Evolutionary conservation across 2,797 vertebrate species (phyloP), one percentile per base, ranked within the genome.

Genomic region (Manis pentadactyla): DNA sequence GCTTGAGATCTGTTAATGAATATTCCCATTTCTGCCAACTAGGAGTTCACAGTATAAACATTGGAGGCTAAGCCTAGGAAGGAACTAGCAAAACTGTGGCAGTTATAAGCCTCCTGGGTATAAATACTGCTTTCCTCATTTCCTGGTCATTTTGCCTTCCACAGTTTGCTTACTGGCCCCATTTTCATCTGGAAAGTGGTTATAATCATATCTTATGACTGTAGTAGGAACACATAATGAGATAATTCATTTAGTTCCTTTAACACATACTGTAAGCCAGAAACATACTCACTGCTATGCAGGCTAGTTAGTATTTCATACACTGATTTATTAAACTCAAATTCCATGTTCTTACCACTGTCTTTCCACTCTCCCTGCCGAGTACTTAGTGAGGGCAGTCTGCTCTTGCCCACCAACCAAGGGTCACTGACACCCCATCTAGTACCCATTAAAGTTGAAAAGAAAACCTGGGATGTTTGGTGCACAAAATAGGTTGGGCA

Each of bases 111-210:
- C 29, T 64, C 37, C 31, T 82, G 9, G 5, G 8, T 78, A 81
- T 88, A 79, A 42, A 85, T 31, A 68, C 5, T 27, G 34, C 29
- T 29, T 96, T 27, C 49, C 10, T 89, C 3, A 7, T 1, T 94
- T 83, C 66, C 6, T 69, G 82, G 27, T 11, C 29, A 78, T 63
- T 73, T 84, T 14, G 34, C 23, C 34, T 82, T 53, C 9, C 51
- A 86, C 8, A 9, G 17, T 79, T 68, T 75, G 18, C 53, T 81
- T 77, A 81, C 10, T 6, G n/a, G 89, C 21, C 79, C 34, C 49
- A 77, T 75, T 84, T 82, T 75, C 7, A 85, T 87, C n/a, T 87
- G 17, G 29, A 88, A 87, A 96, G 75, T 64, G 14, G 14, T 42
- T 87, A 31, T 25, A 91, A 75, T 61, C 73, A 68, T 34, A 63